Evolutionary conservation across 2,797 vertebrate genomes (phyloP), one percentile per base, ranked within the genome.

Genomic region (Acropternis orthonyx): DNA sequence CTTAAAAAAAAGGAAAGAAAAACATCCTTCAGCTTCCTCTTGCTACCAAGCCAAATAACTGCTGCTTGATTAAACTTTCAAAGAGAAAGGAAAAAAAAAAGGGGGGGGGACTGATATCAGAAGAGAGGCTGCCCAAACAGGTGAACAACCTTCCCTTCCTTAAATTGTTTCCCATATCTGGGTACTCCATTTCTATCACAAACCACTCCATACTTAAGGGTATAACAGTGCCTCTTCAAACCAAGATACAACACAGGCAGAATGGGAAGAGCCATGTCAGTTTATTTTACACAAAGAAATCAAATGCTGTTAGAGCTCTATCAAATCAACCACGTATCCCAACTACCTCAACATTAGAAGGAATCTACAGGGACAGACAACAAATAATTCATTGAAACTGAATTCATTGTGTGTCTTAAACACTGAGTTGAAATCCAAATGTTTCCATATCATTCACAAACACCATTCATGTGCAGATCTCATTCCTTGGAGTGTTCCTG

Each of bases 391-490:
- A 0, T 9, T 52, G 43, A 41, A 72, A 59, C 1, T 18, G 6
- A 54, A 34, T 37, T 66, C 34, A 27, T 7, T 8, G 1, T 8
- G 1, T 2, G 12, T 10, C 34, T 48, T 51, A 67, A 82, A 63
- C 30, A 32, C 37, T 52, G 71, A 39, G 52, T 3, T 85, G 68
- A 55, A 78, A 76, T 43, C 14, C 26, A 41, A 6, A 52, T 12
- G 49, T 76, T 93, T 63, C 46, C 59, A 56, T 14, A 48, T 4
- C 5, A 1, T 27, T 74, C 49, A 68, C 36, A 61, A 62, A 54
- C 12, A 68, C 14, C 0, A 0, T 37, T 14, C 51, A 54, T 1
- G 4, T 5, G 21, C 63, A 76, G 21, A 48, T 49, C 30, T 75
- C 49, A 24, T 27, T 46, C 65, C 61, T 32, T 16, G 7, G 14